Percentiles rank a stretch among this genome's conserved stretches.
Conservation (phyloP, 2,888 invertebrate species). For the Pantelozetes paolii region DNA sequence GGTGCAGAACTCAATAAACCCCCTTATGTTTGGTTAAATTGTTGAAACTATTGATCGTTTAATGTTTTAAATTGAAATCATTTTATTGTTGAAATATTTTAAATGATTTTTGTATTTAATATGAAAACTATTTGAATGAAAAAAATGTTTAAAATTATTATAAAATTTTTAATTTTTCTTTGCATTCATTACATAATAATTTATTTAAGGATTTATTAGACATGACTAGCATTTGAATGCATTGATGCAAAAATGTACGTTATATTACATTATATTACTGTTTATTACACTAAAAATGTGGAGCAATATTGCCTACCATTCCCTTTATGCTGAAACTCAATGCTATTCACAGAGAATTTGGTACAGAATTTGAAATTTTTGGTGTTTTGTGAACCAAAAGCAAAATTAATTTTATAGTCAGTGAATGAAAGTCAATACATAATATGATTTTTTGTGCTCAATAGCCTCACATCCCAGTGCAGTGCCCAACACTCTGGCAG, state of each 20-base stretch:
- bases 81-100: no score
- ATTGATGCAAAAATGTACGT: background rate
- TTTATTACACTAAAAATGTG: background rate
- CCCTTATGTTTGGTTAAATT: no score
- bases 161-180: background rate
- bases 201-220: constrained; percentile 8
- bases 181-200: background rate
- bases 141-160: background rate
- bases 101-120: no score
- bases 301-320: background rate
- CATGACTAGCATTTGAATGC: background rate
- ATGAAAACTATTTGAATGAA: no score
- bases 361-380: constrained; percentile 4
- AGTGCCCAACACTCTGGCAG: background rate
- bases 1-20: no score
- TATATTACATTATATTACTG: background rate
- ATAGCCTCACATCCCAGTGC: background rate
- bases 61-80: no score
- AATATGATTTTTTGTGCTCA: constrained; percentile 12
- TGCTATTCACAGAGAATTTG: background rate
- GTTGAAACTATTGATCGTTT: no score
- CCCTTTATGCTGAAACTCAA: background rate
- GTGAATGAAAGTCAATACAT: constrained; percentile 20
- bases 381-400: background rate
- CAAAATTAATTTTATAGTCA: constrained; percentile 15